Evolutionary conservation across 1,140 invertebrate species (phyloP).

Genomic region (Sarcophaga bullata): DNA sequence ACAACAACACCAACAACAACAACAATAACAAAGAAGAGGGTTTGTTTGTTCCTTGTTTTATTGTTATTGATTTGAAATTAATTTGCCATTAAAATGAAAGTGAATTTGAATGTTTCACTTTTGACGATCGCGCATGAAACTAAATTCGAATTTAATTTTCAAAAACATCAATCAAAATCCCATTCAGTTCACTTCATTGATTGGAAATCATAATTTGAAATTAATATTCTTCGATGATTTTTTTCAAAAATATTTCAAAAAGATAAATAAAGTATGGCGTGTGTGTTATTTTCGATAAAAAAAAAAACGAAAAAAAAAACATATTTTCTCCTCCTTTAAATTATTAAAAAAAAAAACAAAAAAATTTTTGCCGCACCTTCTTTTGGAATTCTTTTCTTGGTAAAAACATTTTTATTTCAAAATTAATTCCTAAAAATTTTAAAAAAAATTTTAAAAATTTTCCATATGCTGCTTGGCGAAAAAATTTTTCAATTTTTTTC

Average conservation of each 20-base stretch:
- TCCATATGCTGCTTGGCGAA: too few species aligned
- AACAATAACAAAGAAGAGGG: too few species aligned
- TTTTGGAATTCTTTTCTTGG: too few species aligned
- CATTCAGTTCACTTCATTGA: slow-evolving; percentile 1
- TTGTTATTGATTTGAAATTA: not conserved
- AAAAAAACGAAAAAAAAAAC: not conserved
- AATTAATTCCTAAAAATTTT: too few species aligned
- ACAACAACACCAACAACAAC: too few species aligned
- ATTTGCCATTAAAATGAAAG: slow-evolving; percentile 14
- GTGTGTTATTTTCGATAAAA: not conserved
- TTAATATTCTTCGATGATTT: not conserved
- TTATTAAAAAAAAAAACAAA: not conserved
- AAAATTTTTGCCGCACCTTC: not conserved
- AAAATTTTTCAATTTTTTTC: too few species aligned
- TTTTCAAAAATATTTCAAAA: not conserved
- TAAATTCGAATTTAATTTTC: not conserved
- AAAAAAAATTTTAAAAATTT: too few species aligned
- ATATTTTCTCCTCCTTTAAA: not conserved
- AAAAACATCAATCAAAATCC: not conserved
- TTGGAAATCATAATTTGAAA: not conserved
- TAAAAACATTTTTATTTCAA: too few species aligned
- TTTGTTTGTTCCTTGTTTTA: too few species aligned
- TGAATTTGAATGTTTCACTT: not conserved
- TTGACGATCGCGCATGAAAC: not conserved
- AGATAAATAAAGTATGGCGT: not conserved